Evolutionary conservation across 1,140 invertebrate species (phyloP), one percentile per base, ranked within the genome.

Genomic region (Lethrus apterus): DNA sequence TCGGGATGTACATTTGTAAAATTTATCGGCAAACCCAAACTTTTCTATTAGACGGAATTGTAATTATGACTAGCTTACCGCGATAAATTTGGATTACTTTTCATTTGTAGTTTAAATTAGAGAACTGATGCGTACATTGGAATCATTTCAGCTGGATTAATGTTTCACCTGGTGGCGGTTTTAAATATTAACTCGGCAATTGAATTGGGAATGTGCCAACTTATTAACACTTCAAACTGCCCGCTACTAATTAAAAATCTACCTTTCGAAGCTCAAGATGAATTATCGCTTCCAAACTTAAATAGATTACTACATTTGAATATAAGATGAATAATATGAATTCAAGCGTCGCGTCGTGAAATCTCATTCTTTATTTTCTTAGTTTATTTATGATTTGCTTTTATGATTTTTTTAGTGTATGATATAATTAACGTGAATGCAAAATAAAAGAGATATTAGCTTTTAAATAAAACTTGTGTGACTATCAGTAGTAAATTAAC

Each of bases 211-310:
- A 19, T 21, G 35, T 38, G 35, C 35, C 35, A 38, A 38, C 35
- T 38, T 38, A 38, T 38, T 38, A 38, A 18, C 35, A 38, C 35
- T 38, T 38, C 35, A 38, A 38, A 38, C 35, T 38, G 35, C 35
- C 35, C 35, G 24, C 19, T 21, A 21, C 35, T 38, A 38, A 38
- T 38, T 38, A 38, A 38, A 38, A 38, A 38, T 38, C 35, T 38
- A 38, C 18, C 35, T 38, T 38, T 38, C 35, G 35, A 38, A 38
- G 19, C 24, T 38, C 35, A 38, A 38, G 35, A 38, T 38, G 35
- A 38, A 21, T 38, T 38, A 38, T 38, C 24, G 24, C 35, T 38
- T 38, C 24, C 18, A n/a, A 21, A 21, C 35, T 38, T 38, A 38
- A 38, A 21, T 38, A 21, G 35, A 38, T 38, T 38, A 38, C 35